A percentile compares a stretch with the other conserved stretches of the same genome.
Evolutionary conservation across 2,113 vertebrate genomes (phyloP).

Genomic region (Nerophis ophidion): DNA sequence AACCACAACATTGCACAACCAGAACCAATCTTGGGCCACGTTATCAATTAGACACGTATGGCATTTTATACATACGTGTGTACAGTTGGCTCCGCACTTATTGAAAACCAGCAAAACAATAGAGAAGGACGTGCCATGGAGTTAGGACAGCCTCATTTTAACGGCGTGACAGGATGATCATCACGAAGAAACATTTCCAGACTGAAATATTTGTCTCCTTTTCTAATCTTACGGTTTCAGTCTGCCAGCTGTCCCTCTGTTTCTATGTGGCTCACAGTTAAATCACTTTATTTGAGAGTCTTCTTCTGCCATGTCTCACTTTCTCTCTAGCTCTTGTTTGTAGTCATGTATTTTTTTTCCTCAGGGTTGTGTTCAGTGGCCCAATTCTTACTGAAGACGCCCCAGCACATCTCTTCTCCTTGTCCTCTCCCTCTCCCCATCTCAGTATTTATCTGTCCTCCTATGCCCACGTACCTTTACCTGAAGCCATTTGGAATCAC

Average conservation of each 20-base stretch:
- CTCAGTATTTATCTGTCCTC: not conserved
- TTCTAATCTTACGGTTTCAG: constrained; percentile 20
- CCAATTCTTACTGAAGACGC: constrained; percentile 57
- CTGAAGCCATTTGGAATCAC: constrained; percentile 44
- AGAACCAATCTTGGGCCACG: not conserved
- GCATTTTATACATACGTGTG: too few species aligned
- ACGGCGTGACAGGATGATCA: constrained; percentile 5
- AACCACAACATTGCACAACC: not conserved
- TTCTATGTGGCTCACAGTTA: constrained; percentile 27
- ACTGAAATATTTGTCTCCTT: constrained; percentile 21
- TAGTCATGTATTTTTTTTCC: constrained; percentile 36
- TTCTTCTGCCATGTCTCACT: constrained; percentile 42
- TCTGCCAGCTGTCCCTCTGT: constrained; percentile 37
- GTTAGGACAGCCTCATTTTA: not conserved
- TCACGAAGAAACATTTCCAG: constrained; percentile 25
- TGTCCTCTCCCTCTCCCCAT: constrained; percentile 5
- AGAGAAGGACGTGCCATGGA: not conserved
- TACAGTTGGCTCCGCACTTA: too few species aligned
- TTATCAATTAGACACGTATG: not conserved
- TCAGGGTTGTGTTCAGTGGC: constrained; percentile 55
- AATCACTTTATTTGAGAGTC: constrained; percentile 27
- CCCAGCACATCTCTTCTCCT: constrained; percentile 31
- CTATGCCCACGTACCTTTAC: not conserved
- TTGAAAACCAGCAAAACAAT: too few species aligned
- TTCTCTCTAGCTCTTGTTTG: constrained; percentile 28